A percentile compares a stretch with the other conserved stretches of the same genome.
Evolutionary conservation across 2,113 vertebrate genomes (phyloP).

Genomic region (Pedionomus torquatus): DNA sequence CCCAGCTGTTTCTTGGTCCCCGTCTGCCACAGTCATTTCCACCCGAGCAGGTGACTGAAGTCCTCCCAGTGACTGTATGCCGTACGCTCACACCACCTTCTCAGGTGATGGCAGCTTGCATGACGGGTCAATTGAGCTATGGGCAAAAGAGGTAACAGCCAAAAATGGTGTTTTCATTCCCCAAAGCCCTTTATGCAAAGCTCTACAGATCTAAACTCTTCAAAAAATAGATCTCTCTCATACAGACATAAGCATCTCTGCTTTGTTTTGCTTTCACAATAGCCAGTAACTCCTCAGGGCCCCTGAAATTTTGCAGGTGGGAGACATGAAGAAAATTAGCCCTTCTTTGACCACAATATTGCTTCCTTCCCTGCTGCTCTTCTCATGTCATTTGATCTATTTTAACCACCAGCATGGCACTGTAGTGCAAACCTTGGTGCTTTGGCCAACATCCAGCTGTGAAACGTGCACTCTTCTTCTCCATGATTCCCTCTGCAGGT

Average conservation of each 20-base stretch:
- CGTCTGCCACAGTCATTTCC: fast-evolving
- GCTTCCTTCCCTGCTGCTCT: background rate
- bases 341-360: background rate
- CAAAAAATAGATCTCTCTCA: background rate
- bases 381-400: background rate
- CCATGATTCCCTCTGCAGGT: constrained; percentile 18
- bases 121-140: fast-evolving
- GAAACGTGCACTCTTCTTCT: background rate
- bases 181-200: background rate
- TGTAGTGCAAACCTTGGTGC: background rate
- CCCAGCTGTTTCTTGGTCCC: background rate
- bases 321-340: background rate
- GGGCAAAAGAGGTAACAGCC: background rate
- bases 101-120: background rate
- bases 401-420: background rate
- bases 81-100: background rate
- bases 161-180: background rate
- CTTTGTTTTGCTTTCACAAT: background rate
- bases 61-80: fast-evolving
- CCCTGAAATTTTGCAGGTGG: background rate
- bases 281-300: background rate
- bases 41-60: background rate
- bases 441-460: constrained; percentile 3
- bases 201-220: background rate
- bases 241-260: background rate